Evolutionary conservation across 2,888 invertebrate genomes (phyloP), one percentile per base, ranked within the genome.

Genomic region (Baronia brevicornis): DNA sequence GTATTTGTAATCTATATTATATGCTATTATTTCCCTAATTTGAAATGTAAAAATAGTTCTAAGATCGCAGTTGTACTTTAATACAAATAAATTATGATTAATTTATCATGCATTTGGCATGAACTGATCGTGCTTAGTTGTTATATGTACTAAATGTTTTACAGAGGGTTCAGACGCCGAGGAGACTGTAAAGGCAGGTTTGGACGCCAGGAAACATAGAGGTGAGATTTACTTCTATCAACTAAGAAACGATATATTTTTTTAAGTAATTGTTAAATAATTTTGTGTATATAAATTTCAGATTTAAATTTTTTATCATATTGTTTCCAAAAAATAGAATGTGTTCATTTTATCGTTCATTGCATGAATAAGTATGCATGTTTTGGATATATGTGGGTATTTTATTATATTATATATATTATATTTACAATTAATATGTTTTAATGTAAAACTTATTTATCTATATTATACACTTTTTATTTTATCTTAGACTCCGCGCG

Each of bases 111-210:
- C 9, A 34, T 28, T 41, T 21, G 36, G 15, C 46, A 38, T 32
- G 11, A 39, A 31, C 33, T 11, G 30, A 11, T 35, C 33, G 37
- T 47, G 42, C 43, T 43, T 51, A 60, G 64, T 64, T 52, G 61
- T 72, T 73, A 63, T 64, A 70, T 47, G 54, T 62, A 57, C 46
- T 62, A 47, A 53, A 69, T 78, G 63, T 77, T 74, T 78, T 80
- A 34, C 80, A 80, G 82, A 80, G 48, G 82, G 82, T 37, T 84
- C 82, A 32, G 84, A 84, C 59, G 77, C 84, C 5, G 82, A 84
- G 40, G 84, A 72, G 48, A 79, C 78, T 18, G 61, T 79, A 33
- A 82, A 82, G 42, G 70, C 71, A 23, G 51, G 46, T 10, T 19
- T 48, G 28, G 80, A 77, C 22, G 48, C 57, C 35, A 68, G 80